These are phyloP conservation scores for Tipula confusa DNA, from an alignment of 2,888 invertebrate genomes.

Conservation along the genomic window DNA sequence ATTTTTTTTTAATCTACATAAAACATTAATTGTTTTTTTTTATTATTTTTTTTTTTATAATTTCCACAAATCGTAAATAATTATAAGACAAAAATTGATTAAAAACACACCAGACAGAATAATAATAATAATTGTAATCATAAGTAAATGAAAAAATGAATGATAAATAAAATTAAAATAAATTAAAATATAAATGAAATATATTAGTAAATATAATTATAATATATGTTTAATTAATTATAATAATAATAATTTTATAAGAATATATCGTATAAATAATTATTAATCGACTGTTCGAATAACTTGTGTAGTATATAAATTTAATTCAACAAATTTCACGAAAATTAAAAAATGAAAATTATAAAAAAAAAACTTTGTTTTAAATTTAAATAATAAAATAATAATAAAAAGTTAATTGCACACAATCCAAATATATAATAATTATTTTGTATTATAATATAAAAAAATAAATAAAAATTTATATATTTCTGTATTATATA, in stretches of 20 bases:
- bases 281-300: background rate
- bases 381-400: background rate
- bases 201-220: background rate
- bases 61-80: background rate
- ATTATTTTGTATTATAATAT: background rate
- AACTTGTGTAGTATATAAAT: background rate
- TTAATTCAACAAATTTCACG: background rate
- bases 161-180: background rate
- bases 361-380: background rate
- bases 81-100: background rate
- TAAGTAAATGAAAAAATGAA: background rate
- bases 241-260: background rate
- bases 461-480: background rate
- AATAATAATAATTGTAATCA: background rate
- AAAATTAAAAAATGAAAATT: background rate
- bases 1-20: background rate
- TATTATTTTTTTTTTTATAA: background rate
- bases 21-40: background rate
- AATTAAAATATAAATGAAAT: background rate
- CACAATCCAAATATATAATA: background rate
- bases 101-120: background rate
- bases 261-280: background rate
- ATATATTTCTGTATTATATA: background rate
- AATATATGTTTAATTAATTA: background rate
- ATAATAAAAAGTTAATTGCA: background rate